These are phyloP conservation scores for Pogonus chalceus DNA, from an alignment of 1,140 invertebrate species.

Conservation along the genomic window DNA sequence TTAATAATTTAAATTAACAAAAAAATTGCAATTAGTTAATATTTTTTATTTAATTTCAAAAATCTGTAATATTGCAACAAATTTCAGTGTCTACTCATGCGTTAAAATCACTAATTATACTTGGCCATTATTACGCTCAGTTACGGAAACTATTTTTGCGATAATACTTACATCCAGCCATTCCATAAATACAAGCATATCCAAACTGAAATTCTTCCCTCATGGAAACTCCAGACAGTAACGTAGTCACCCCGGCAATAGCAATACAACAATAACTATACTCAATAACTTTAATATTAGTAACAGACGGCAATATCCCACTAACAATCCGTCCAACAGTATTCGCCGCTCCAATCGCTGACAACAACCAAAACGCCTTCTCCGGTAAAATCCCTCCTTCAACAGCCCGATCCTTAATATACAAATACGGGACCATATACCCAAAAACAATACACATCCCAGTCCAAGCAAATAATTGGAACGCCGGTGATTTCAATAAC, in stretches of 20 bases:
- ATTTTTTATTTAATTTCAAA: too few species aligned
- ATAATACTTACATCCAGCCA: constrained; percentile 28
- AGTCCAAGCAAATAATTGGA: constrained; percentile 72
- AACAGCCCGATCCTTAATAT: constrained; percentile 51
- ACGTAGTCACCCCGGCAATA: constrained; percentile 66
- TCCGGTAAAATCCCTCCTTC: constrained; percentile 34
- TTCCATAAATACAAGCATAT: constrained; percentile 48
- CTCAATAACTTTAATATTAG: constrained; percentile 62
- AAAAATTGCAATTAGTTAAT: too few species aligned
- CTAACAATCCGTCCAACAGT: constrained; percentile 77
- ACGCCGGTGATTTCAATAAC: constrained; percentile 75
- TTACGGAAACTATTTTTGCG: too few species aligned
- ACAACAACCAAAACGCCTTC: constrained; percentile 59
- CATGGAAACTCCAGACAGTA: constrained; percentile 44
- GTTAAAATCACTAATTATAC: too few species aligned
- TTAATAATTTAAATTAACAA: too few species aligned
- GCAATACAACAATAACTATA: constrained; percentile 79
- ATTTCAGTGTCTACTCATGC: too few species aligned
- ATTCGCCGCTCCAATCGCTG: constrained; percentile 81
- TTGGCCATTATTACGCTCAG: too few species aligned
- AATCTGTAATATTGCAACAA: too few species aligned
- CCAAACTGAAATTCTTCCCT: constrained; percentile 35
- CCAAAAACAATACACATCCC: constrained; percentile 85
- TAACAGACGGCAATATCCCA: constrained; percentile 64
- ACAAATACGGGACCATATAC: constrained; percentile 90